Conservation (phyloP, 2,113 vertebrate species). For the Colinus virginianus region DNA sequence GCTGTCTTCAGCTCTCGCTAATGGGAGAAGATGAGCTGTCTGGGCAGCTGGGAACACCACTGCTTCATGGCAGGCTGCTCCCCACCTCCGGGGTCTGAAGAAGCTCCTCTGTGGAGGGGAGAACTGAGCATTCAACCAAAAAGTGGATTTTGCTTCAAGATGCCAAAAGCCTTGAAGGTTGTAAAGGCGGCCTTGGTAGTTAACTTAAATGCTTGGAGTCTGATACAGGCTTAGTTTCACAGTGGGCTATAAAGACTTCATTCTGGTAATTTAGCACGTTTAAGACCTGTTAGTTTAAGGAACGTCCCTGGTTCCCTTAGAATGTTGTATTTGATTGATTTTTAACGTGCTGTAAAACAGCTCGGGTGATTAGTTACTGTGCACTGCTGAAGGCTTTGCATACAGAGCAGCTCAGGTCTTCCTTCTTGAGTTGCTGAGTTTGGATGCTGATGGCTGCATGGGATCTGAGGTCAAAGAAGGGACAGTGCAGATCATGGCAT, state of each 20-base stretch:
- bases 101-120: not conserved
- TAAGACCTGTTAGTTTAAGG: not conserved
- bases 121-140: not conserved
- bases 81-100: not conserved
- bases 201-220: not conserved
- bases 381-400: not conserved
- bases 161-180: not conserved
- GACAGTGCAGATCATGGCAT: accelerated
- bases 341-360: accelerated
- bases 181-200: not conserved
- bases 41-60: not conserved
- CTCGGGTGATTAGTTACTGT: not conserved
- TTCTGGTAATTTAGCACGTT: not conserved
- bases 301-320: not conserved
- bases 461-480: not conserved
- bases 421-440: not conserved
- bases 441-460: not conserved
- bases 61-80: not conserved
- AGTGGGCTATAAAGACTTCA: not conserved
- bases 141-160: not conserved
- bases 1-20: not conserved
- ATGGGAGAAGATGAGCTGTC: not conserved
- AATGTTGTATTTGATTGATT: not conserved
- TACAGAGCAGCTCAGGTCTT: not conserved
- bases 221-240: not conserved